These are phyloP conservation scores for Lepidocolaptes lacrymiger DNA, from an alignment of 2,797 vertebrate species.

Conservation along the genomic window DNA sequence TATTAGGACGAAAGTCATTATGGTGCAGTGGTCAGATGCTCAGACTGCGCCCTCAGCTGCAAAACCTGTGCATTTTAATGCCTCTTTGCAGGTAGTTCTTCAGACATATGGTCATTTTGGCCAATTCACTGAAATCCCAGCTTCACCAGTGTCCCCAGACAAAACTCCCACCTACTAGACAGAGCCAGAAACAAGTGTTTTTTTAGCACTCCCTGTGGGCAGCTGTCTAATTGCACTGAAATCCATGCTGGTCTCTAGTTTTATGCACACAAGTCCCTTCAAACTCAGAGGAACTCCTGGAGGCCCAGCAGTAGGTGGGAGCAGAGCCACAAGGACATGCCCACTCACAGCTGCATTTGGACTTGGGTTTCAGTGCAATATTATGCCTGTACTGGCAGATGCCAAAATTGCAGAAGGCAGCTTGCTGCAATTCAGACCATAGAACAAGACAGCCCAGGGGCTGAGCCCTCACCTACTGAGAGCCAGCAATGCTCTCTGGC, in stretches of 20 bases:
- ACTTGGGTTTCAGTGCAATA: fast-evolving
- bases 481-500: not conserved
- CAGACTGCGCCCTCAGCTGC: not conserved
- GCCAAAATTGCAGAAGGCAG: not conserved
- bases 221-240: not conserved
- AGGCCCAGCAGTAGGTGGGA: not conserved
- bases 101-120: not conserved
- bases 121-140: not conserved
- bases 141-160: not conserved
- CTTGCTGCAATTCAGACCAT: not conserved
- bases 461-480: not conserved
- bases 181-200: not conserved
- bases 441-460: not conserved
- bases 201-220: not conserved
- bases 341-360: fast-evolving
- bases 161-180: not conserved
- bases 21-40: not conserved
- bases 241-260: not conserved
- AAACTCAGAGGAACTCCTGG: not conserved
- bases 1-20: conserved; percentile 54
- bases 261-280: not conserved
- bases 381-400: not conserved
- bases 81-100: not conserved
- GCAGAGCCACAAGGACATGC: not conserved
- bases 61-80: not conserved